A percentile compares a stretch with the other conserved stretches of the same genome.
Evolutionary conservation across 2,113 vertebrate species (phyloP).

Genomic region (Sceloporus tristichus): DNA sequence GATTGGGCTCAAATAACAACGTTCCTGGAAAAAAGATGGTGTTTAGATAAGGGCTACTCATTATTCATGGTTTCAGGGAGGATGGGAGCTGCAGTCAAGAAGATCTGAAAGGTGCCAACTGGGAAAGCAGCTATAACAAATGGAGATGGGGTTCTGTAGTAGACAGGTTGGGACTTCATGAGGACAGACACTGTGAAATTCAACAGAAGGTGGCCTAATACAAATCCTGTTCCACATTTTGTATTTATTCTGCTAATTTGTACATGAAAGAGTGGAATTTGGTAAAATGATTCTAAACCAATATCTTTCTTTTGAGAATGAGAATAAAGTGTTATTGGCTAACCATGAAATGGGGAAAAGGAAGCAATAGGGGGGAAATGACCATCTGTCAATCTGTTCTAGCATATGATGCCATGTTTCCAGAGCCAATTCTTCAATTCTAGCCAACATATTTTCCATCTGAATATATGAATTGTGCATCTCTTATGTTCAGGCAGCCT

Average conservation of each 20-base stretch:
- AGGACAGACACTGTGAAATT: not conserved
- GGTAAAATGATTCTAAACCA: conserved; percentile 24
- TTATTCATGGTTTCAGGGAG: not conserved
- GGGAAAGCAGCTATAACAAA: not conserved
- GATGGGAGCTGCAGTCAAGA: not conserved
- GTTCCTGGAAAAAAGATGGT: no score
- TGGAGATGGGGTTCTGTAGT: not conserved
- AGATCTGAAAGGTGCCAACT: not conserved
- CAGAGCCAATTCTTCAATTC: not conserved
- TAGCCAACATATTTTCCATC: not conserved
- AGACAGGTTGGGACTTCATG: not conserved
- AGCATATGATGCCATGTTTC: conserved; percentile 16
- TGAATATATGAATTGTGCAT: conserved; percentile 28
- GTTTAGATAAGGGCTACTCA: not conserved
- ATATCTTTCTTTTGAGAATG: not conserved
- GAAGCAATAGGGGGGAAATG: not conserved
- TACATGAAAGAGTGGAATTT: not conserved
- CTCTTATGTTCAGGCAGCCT: conserved; percentile 24
- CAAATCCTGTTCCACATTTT: not conserved
- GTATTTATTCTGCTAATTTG: not conserved
- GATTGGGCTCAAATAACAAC: no score
- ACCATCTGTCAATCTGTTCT: conserved; percentile 1
- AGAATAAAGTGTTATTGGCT: conserved; percentile 50
- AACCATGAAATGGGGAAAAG: conserved; percentile 42
- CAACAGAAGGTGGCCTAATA: conserved; percentile 1